Evolutionary conservation across 2,888 invertebrate genomes (phyloP), one percentile per base, ranked within the genome.

Genomic region (Callosobruchus maculatus): DNA sequence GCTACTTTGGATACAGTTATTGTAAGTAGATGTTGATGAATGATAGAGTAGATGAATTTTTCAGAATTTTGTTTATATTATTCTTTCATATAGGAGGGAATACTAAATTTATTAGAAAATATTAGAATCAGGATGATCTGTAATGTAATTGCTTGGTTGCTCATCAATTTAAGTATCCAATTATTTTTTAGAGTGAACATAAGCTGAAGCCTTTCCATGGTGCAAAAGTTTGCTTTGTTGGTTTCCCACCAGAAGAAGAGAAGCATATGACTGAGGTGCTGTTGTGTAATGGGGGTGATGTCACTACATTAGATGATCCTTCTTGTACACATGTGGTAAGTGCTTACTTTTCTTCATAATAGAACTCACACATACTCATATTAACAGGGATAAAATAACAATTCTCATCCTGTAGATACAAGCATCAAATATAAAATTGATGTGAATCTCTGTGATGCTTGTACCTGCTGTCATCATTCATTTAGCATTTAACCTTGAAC

Each of bases 251-350:
- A 76, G 96, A 97, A 82, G 98, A 98, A 87, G 93, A 94, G 84
- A 92, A 92, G 83, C 97, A 97, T 85, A 97, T 98, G 97, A 93
- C 93, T 76, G 96, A 97, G 85, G 92, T 97, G 80, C 90, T 97
- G 75, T 90, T 93, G 81, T 92, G 93, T 84, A 97, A 97, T 88
- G 96, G 95, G 83, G 97, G 96, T 74, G 92, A 93, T 77, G 90
- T 92, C 76, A 92, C 94, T 76, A 91, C 92, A 69, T 89, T 93
- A 79, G 95, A 95, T 81, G 96, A 97, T 90, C 91, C 93, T 21
- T 91, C 92, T 84, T 96, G 96, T 86, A 95, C 97, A 69, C 98
- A 98, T 88, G 93, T 98, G 87, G 97, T 98, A 90, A 94, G 94
- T 79, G 70, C 21, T n/a, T 20, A 2, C 21, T 68, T 68, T 68